phyloP scores from a whole-genome alignment of 2,797 vertebrate genomes.

The Acanthurus leucopareius region DNA sequence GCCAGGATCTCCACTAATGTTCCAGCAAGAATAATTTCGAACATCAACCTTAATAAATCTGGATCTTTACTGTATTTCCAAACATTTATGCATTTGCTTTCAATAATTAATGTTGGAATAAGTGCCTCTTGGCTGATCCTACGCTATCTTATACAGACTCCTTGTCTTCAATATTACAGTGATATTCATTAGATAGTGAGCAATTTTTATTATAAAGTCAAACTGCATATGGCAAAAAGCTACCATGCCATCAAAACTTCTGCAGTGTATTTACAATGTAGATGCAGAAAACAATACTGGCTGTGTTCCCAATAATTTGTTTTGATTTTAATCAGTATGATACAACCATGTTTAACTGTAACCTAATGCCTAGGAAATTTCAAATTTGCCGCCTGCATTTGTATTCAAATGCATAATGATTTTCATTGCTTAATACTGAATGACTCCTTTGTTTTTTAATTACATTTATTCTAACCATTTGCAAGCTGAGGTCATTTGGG shows the following conservation, averaged over 20 bases:
- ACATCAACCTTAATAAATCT: background rate
- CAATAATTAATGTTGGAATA: background rate
- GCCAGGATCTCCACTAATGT: background rate
- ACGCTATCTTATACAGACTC: background rate
- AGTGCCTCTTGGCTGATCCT: background rate
- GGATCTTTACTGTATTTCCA: background rate
- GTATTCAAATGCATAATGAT: constrained; percentile 34
- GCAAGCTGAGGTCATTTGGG: constrained; percentile 27
- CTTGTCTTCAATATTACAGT: background rate
- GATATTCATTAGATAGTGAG: background rate
- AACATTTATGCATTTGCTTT: background rate
- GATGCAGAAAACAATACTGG: constrained; percentile 2
- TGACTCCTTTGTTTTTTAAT: constrained; percentile 36
- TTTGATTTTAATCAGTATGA: constrained; percentile 40
- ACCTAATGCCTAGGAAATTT: constrained; percentile 25
- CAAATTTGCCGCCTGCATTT: constrained; percentile 21
- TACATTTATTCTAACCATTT: constrained; percentile 34
- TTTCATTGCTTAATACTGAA: constrained; percentile 40
- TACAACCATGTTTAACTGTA: constrained; percentile 26
- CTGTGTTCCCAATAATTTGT: constrained; percentile 24
- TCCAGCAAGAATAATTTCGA: background rate
- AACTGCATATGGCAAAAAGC: background rate
- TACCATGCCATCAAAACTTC: background rate
- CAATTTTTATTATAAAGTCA: background rate
- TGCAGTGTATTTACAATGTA: constrained; percentile 1